Evolutionary conservation across 2,888 invertebrate species (phyloP).

Genomic region (Chaetogeoica ovagalla): DNA sequence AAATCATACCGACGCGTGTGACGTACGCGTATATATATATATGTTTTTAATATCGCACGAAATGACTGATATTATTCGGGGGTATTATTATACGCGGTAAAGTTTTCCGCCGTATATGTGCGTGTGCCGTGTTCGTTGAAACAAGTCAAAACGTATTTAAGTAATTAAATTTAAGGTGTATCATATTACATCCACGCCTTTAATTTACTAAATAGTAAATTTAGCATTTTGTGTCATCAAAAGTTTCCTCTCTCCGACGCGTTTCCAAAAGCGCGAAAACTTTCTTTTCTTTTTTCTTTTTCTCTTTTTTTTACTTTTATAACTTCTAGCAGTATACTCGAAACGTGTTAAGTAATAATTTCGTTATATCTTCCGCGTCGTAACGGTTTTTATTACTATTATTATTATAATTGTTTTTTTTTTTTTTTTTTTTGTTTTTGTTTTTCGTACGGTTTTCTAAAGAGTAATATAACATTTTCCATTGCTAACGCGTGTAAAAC

Average conservation of each 20-base stretch:
- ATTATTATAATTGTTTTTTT: not conserved
- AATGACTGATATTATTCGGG: conserved; percentile 19
- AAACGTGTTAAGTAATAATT: conserved; percentile 2
- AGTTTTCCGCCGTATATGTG: not conserved
- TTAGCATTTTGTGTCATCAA: conserved; percentile 4
- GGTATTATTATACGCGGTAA: not conserved
- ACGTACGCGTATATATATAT: too few species aligned
- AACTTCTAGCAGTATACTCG: conserved; percentile 13
- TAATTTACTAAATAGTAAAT: conserved; percentile 12
- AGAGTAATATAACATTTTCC: too few species aligned
- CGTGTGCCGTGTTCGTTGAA: conserved; percentile 5
- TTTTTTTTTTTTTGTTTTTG: too few species aligned
- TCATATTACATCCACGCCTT: not conserved
- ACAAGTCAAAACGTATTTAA: conserved; percentile 14
- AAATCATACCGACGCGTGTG: too few species aligned
- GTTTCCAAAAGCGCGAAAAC: conserved; percentile 10
- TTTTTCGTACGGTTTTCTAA: too few species aligned
- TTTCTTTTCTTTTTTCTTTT: not conserved
- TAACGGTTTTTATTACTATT: not conserved
- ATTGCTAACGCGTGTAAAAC: too few species aligned
- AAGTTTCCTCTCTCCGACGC: not conserved
- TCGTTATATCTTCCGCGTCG: not conserved
- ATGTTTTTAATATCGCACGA: conserved; percentile 20
- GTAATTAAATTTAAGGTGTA: conserved; percentile 25
- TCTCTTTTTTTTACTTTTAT: not conserved